These are phyloP conservation scores for Scaptomyza tumidula DNA, from an alignment of 2,888 invertebrate genomes.

Conservation along the genomic window DNA sequence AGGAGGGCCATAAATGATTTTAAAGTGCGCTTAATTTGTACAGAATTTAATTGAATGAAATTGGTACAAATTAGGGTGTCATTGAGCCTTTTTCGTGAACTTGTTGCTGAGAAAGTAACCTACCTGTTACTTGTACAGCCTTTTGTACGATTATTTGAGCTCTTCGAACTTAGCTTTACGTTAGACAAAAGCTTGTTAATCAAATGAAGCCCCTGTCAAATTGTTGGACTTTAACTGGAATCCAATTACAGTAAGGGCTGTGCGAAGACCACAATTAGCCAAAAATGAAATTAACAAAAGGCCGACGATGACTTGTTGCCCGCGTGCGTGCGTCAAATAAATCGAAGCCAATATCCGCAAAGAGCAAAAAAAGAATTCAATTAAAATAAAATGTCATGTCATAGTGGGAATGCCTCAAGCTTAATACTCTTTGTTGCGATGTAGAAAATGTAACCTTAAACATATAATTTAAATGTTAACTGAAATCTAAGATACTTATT, in stretches of 20 bases:
- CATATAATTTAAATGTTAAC: background rate
- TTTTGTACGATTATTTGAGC: slow-evolving; percentile 20
- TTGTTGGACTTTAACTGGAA: slow-evolving; percentile 25
- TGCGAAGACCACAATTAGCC: slow-evolving; percentile 61
- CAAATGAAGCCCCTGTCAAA: slow-evolving; percentile 60
- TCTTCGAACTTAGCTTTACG: slow-evolving; percentile 12
- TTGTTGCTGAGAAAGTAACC: slow-evolving; percentile 27
- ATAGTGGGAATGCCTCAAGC: background rate
- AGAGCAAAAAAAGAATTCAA: slow-evolving; percentile 11
- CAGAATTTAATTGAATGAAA: slow-evolving; percentile 58
- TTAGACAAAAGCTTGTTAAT: slow-evolving; percentile 55
- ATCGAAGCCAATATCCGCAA: slow-evolving; percentile 23
- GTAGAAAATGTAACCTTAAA: background rate
- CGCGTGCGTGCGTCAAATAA: slow-evolving; percentile 56
- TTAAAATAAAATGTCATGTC: slow-evolving; percentile 9
- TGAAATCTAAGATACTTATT: background rate
- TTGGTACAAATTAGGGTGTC: slow-evolving; percentile 43
- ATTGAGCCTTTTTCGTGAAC: slow-evolving; percentile 45
- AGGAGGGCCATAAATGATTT: slow-evolving; percentile 25
- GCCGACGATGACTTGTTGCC: slow-evolving; percentile 59
- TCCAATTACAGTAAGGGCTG: slow-evolving; percentile 54
- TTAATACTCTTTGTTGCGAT: slow-evolving; percentile 3
- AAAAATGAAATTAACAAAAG: slow-evolving; percentile 40
- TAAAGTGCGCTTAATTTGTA: slow-evolving; percentile 34
- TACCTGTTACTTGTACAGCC: slow-evolving; percentile 54